Evolutionary conservation across 2,113 vertebrate genomes (phyloP), one percentile per base, ranked within the genome.

Genomic region (Oenanthe melanoleuca): DNA sequence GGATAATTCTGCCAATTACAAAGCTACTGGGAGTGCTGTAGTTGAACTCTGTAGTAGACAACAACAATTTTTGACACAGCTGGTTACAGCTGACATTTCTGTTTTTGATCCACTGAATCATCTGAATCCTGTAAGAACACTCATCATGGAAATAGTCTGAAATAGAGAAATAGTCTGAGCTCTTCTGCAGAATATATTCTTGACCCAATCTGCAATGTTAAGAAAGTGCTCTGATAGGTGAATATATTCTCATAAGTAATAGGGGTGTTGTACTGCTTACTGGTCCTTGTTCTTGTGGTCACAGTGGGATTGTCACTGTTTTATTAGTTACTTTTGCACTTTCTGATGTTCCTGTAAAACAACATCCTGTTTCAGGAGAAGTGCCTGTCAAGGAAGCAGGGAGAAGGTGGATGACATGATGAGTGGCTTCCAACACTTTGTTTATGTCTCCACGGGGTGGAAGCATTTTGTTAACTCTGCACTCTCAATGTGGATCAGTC

Each of bases 391-490:
- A 81, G 64, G 45, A 94, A 92, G 65, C 6, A 5, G n/a, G 56
- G 65, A 84, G 64, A 95, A 95, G 63, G 88, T 94, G 84, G 63
- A 83, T 89, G 67, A 70, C 57, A 74, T 87, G 91, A 93, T 71
- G 84, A 92, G 93, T 82, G 82, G 66, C 92, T 96, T 97, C 86
- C 71, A 96, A 95, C 28, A 81, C 60, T 97, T 94, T 97, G 72
- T 96, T 92, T 96, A 94, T 92, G 70, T 92, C 88, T 93, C 61
- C 25, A 22, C 5, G 3, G 85, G 75, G 40, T 82, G 38, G 91
- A 96, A 96, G 56, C 49, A 83, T 97, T 97, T 98, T 89, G 88
- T 96, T 96, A 96, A 89, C 86, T 94, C 57, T 72, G 70, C 12
- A 17, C 64, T 97, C 74, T 85, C 92, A 69, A 89, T 83, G 87